phyloP scores from a whole-genome alignment of 2,888 invertebrate genomes.

The Falcaria lacertinaria region DNA sequence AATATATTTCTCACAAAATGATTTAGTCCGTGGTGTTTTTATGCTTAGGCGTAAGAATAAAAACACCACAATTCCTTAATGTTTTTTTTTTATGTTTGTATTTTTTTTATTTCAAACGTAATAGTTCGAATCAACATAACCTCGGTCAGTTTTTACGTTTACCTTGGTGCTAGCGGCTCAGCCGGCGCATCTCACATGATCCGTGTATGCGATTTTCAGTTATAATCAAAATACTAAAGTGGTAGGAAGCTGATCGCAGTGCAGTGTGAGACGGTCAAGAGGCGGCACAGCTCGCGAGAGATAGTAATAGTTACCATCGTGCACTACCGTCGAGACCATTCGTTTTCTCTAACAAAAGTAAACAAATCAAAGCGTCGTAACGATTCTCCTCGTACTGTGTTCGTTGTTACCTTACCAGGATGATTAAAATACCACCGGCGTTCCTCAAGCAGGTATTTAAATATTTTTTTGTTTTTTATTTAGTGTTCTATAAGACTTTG shows the following conservation, averaged over 20 bases:
- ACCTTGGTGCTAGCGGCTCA: background rate
- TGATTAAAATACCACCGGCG: constrained; percentile 48
- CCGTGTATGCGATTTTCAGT: constrained; percentile 18
- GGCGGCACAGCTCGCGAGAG: constrained; percentile 28
- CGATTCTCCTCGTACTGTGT: constrained; percentile 1
- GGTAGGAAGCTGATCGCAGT: constrained; percentile 20
- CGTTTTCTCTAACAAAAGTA: constrained; percentile 2
- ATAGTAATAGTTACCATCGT: too few relatives aligned
- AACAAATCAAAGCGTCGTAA: background rate
- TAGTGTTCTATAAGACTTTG: too few relatives aligned
- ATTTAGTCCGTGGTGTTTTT: too few relatives aligned
- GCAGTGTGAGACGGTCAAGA: constrained; percentile 36
- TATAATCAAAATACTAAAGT: constrained; percentile 35
- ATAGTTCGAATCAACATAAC: background rate
- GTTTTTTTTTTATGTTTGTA: too few relatives aligned
- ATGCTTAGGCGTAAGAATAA: too few relatives aligned
- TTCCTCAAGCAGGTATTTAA: constrained; percentile 55
- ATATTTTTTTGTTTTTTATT: constrained; percentile 2
- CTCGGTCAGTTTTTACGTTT: too few relatives aligned
- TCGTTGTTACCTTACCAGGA: constrained; percentile 10
- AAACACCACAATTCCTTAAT: too few relatives aligned
- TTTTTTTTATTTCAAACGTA: background rate
- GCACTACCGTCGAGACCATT: constrained; percentile 6
- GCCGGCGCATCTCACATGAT: constrained; percentile 40
- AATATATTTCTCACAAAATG: too few relatives aligned